phyloP scores from a whole-genome alignment of 2,113 vertebrate genomes.

The Synchiropus splendidus region DNA sequence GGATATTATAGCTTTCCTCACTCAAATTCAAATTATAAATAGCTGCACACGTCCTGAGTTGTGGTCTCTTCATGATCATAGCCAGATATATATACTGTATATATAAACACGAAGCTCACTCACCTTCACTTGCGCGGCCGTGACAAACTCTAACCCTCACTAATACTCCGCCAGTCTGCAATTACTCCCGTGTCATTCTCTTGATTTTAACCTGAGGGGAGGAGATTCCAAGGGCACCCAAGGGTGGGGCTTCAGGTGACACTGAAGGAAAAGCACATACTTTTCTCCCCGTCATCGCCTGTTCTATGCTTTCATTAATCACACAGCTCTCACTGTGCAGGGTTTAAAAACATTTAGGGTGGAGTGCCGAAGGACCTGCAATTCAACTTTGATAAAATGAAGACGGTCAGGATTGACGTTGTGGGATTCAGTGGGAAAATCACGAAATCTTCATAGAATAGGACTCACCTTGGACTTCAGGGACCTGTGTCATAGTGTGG shows the following conservation, averaged over 20 bases:
- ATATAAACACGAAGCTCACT: too few species aligned
- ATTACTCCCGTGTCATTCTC: slow-evolving; percentile 30
- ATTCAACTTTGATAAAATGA: slow-evolving; percentile 21
- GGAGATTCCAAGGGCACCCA: slow-evolving; percentile 69
- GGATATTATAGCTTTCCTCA: too few species aligned
- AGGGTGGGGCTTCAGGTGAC: slow-evolving; percentile 73
- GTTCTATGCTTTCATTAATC: background rate
- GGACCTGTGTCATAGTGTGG: too few species aligned
- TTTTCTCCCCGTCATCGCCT: slow-evolving; percentile 9
- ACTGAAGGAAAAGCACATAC: slow-evolving; percentile 15
- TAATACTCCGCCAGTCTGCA: slow-evolving; percentile 6
- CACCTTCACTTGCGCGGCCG: too few species aligned
- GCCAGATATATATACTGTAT: too few species aligned
- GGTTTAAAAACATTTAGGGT: slow-evolving; percentile 16
- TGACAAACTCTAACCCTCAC: slow-evolving; percentile 12
- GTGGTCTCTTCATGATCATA: too few species aligned
- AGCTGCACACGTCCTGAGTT: too few species aligned
- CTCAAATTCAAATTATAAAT: too few species aligned
- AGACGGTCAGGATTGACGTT: slow-evolving; percentile 3
- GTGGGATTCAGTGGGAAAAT: background rate
- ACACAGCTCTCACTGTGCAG: slow-evolving; percentile 19
- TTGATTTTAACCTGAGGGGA: slow-evolving; percentile 64
- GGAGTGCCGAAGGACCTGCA: slow-evolving; percentile 29
- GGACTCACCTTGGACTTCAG: too few species aligned
- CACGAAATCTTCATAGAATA: too few species aligned